Conservation (phyloP, 2,888 invertebrate genomes). For the Troilus luridus region DNA sequence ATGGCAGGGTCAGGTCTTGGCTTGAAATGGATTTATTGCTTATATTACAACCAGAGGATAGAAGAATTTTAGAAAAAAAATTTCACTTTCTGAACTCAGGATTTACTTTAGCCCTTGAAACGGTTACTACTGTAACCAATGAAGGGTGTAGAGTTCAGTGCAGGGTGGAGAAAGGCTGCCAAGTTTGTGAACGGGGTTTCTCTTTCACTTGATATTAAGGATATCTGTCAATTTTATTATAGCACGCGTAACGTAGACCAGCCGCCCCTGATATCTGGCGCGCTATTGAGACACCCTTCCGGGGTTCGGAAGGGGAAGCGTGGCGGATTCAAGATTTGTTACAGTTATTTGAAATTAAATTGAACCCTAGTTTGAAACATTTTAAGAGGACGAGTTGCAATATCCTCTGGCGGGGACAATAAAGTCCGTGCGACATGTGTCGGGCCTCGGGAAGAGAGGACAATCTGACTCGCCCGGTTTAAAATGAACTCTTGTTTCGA, state of each 20-base stretch:
- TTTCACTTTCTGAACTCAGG: too few species aligned
- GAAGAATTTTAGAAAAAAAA: too few species aligned
- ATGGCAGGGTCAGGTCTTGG: too few species aligned
- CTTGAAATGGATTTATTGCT: too few species aligned
- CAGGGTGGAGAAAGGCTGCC: too few species aligned
- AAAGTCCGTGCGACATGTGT: slow-evolving; percentile 18
- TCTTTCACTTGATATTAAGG: background rate
- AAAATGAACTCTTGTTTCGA: slow-evolving; percentile 32
- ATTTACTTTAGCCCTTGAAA: too few species aligned
- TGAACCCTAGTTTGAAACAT: slow-evolving; percentile 16
- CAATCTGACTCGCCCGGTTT: background rate
- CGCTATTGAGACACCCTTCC: background rate
- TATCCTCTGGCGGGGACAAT: background rate
- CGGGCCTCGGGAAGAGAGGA: background rate
- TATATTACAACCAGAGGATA: too few species aligned
- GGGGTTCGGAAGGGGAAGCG: background rate
- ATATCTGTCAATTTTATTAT: slow-evolving; percentile 12
- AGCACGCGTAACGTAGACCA: background rate
- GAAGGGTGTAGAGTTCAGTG: too few species aligned
- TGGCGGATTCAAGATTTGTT: slow-evolving; percentile 24
- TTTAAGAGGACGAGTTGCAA: slow-evolving; percentile 33
- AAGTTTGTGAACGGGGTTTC: background rate
- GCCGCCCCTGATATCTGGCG: background rate
- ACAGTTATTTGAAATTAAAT: slow-evolving; percentile 42
- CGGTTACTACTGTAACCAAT: too few species aligned